Evolutionary conservation across 2,797 vertebrate species (phyloP), one percentile per base, ranked within the genome.

Genomic region (Notoglanidium macrostoma): DNA sequence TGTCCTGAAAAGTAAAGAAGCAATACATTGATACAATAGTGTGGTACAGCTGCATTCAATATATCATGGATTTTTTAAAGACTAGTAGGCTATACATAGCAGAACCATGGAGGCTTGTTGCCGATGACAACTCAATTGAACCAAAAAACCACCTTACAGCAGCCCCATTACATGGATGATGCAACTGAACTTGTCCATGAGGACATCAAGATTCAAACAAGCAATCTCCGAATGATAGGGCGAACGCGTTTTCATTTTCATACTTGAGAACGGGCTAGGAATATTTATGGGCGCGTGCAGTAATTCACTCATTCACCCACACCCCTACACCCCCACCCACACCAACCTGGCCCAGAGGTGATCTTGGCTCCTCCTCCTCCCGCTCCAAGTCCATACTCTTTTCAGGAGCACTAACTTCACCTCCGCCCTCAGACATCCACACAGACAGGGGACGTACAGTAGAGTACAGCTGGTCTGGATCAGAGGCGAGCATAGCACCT

Each of bases 391-490:
- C 89, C 59, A 87, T 44, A 61, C 80, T 55, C 5, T 89, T 87
- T 26, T 89, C 85, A 3, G 80, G 32, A 11, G 14, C 23, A 15
- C 19, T 59, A 61, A 67, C 87, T 76, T 86, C 87, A 70, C 59
- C 85, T 63, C 89, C 87, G 2, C 77, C 89, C 70, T 92, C 91
- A 32, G 89, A 73, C 88, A 89, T 94, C 93, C 93, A 93, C 40
- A 90, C 92, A 90, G 93, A 91, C 40, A 93, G 83, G 21, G 93
- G 92, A 32, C 93, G 93, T 74, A 95, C 93, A 40, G 95, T 92
- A 46, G 96, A 94, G 83, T 94, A 95, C 68, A 95, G 91, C 14
- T 92, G 90, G 65, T 93, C 92, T 78, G 91, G 86, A 59, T 92
- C 93, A 2, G 91, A 89, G 81, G 91, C 90, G 0, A 94, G 90